Evolutionary conservation across 2,888 invertebrate species (phyloP).

Genomic region (Pedicia rivosa): DNA sequence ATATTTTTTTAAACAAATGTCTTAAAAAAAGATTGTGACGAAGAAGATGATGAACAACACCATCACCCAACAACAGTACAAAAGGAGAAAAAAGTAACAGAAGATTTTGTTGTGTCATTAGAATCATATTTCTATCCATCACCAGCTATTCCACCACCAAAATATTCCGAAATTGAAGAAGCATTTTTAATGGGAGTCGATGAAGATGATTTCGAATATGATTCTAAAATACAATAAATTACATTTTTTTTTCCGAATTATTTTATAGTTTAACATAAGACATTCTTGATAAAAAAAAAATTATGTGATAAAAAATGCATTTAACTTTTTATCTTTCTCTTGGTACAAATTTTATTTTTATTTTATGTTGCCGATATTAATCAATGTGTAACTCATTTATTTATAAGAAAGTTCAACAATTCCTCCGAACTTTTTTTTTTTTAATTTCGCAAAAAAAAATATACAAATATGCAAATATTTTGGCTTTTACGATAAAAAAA

Average conservation of each 20-base stretch:
- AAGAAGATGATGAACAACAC: not conserved
- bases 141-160: conserved; percentile 8
- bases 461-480: no score
- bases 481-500: no score
- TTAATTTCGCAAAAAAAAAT: no score
- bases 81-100: not conserved
- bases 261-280: conserved; percentile 1
- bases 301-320: conserved; percentile 5
- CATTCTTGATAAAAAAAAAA: conserved; percentile 3
- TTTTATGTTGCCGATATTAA: conserved; percentile 1
- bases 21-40: no score
- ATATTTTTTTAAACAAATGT: no score
- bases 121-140: conserved; percentile 9
- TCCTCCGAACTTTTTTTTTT: no score
- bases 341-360: not conserved
- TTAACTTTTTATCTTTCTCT: not conserved
- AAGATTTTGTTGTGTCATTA: conserved; percentile 7
- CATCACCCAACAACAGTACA: no score
- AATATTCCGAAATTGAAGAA: conserved; percentile 7
- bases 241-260: no score
- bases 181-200: conserved; percentile 3
- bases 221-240: no score
- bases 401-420: no score
- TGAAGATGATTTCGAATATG: conserved; percentile 1
- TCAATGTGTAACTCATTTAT: no score